Evolutionary conservation across 2,888 invertebrate genomes (phyloP).

Genomic region (Molorchus minor): DNA sequence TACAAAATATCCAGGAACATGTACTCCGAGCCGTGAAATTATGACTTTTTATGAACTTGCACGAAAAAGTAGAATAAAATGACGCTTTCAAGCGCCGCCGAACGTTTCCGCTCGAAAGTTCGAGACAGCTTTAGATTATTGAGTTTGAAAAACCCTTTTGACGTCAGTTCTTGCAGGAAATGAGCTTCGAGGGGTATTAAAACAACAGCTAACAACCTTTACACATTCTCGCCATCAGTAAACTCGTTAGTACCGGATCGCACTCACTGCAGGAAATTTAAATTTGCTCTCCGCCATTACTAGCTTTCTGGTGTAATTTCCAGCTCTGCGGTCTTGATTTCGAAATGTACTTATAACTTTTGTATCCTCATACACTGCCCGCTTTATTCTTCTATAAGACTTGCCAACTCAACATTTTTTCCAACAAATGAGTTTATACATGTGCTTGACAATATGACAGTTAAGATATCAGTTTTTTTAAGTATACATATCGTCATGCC

Average conservation of each 20-base stretch:
- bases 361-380: no score
- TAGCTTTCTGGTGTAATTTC: constrained; percentile 2
- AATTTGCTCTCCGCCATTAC: constrained; percentile 6
- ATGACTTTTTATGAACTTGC: no score
- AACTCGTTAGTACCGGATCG: background rate
- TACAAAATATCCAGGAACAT: no score
- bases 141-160: background rate
- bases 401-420: no score
- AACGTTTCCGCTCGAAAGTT: background rate
- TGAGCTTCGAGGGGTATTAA: background rate
- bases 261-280: constrained; percentile 6
- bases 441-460: no score
- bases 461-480: no score
- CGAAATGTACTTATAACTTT: constrained; percentile 6
- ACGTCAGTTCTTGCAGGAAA: constrained; percentile 2
- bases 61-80: background rate
- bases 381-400: no score
- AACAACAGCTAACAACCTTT: constrained; percentile 10
- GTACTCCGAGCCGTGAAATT: no score
- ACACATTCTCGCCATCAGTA: constrained; percentile 1
- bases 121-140: background rate
- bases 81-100: background rate
- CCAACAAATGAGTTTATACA: no score
- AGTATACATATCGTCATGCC: no score
- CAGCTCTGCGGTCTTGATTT: background rate